Conservation (phyloP, 2,797 vertebrate species). For the Yasuhikotakia modesta region DNA sequence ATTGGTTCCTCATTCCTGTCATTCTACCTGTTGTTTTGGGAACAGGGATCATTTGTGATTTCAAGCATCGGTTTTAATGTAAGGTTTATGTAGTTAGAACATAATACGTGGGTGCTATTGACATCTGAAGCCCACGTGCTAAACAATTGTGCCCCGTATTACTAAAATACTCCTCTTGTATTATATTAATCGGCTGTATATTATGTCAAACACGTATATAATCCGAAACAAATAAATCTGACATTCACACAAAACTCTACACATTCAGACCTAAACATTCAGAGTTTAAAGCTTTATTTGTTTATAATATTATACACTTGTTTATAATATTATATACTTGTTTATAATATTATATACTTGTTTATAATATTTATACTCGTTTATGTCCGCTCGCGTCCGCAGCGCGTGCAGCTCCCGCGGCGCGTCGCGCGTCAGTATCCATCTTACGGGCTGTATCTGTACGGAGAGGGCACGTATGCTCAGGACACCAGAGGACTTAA, state of each 20-base stretch:
- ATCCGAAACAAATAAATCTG: background rate
- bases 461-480: constrained; percentile 90
- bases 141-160: background rate
- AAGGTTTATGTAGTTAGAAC: background rate
- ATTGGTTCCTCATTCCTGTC: background rate
- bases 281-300: background rate
- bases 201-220: background rate
- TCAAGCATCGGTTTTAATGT: background rate
- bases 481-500: constrained; percentile 87
- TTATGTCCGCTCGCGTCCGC: constrained; percentile 23
- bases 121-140: background rate
- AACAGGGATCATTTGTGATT: background rate
- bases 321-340: no score
- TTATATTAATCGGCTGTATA: background rate
- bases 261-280: no score
- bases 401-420: constrained; percentile 90
- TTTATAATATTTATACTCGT: background rate
- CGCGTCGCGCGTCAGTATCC: constrained; percentile 85
- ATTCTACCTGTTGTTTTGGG: constrained; percentile 37
- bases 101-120: background rate
- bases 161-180: background rate
- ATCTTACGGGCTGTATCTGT: constrained; percentile 93
- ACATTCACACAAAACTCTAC: background rate
- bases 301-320: no score
- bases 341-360: no score